A percentile compares a stretch with the other conserved stretches of the same genome.
Conservation (phyloP, 2,888 invertebrate genomes). For the Eudiplozoon nipponicum region DNA sequence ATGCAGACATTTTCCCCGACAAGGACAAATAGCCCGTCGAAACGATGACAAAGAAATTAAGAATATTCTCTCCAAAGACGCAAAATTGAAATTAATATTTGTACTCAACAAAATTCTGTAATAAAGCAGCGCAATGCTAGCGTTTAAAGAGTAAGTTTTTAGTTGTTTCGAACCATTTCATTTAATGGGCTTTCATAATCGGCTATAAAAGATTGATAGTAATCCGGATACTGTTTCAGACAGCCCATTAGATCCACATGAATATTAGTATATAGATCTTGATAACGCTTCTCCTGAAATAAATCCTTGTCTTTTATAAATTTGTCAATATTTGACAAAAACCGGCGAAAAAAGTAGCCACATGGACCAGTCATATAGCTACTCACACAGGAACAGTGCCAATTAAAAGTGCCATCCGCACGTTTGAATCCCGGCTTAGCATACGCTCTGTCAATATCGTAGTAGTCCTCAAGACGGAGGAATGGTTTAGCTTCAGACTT, state of each 20-base stretch:
- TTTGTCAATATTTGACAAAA: constrained; percentile 10
- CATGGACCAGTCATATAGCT: constrained; percentile 15
- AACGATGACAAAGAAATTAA: too few relatives aligned
- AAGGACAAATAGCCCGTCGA: too few relatives aligned
- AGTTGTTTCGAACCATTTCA: too few relatives aligned
- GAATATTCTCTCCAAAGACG: too few relatives aligned
- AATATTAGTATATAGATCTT: constrained; percentile 6
- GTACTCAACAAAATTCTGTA: too few relatives aligned
- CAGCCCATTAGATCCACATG: constrained; percentile 13
- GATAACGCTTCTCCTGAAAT: constrained; percentile 7
- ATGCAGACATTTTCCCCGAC: too few relatives aligned
- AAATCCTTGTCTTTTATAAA: constrained; percentile 10
- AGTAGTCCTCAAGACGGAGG: constrained; percentile 7
- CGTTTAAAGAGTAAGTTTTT: too few relatives aligned
- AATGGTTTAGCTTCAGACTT: too few relatives aligned
- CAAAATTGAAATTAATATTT: too few relatives aligned
- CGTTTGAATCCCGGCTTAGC: constrained; percentile 12
- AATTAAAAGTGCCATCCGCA: constrained; percentile 10
- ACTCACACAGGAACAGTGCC: constrained; percentile 14
- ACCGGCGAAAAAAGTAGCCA: constrained; percentile 9
- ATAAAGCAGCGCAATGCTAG: too few relatives aligned
- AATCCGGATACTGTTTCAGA: constrained; percentile 5
- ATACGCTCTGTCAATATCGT: constrained; percentile 10
- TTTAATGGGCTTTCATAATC: too few relatives aligned
- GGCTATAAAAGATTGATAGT: constrained; percentile 15